Evolutionary conservation across 2,797 vertebrate species (phyloP).

Genomic region (Rhinophrynus dorsalis): DNA sequence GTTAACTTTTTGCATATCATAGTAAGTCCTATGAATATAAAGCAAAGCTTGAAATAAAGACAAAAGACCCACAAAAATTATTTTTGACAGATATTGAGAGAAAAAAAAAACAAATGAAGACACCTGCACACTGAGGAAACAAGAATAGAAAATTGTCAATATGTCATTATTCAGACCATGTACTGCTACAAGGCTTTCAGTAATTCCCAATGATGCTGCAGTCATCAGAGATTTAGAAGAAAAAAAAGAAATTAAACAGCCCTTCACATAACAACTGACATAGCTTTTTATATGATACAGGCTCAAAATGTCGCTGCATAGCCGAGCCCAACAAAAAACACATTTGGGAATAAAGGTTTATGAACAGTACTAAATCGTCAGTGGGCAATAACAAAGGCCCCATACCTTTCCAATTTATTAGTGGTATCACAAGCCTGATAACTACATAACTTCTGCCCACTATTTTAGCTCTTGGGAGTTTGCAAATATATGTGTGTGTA

Average conservation of each 20-base stretch:
- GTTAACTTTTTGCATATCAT: too few species aligned
- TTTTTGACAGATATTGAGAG: too few species aligned
- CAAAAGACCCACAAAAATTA: too few species aligned
- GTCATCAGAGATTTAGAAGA: conserved; percentile 9
- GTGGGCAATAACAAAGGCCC: conserved; percentile 28
- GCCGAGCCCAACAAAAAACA: conserved; percentile 30
- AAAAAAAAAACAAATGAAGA: background rate
- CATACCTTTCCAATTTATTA: conserved; percentile 28
- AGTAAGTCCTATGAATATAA: too few species aligned
- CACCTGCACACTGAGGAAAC: background rate
- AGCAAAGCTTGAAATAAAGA: too few species aligned
- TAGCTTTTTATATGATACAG: conserved; percentile 28
- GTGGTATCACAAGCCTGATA: conserved; percentile 36
- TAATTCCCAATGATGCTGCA: background rate
- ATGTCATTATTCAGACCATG: background rate
- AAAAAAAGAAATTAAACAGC: conserved; percentile 20
- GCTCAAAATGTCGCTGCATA: conserved; percentile 37
- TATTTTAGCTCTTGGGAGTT: conserved; percentile 22
- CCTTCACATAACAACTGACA: conserved; percentile 26
- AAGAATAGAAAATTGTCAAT: background rate
- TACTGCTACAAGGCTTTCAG: background rate
- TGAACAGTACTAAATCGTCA: conserved; percentile 28
- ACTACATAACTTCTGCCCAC: conserved; percentile 37
- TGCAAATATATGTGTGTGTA: conserved; percentile 27
- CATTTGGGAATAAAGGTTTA: conserved; percentile 29